phyloP scores from a whole-genome alignment of 2,888 invertebrate species.

The Drosophila basisetae region DNA sequence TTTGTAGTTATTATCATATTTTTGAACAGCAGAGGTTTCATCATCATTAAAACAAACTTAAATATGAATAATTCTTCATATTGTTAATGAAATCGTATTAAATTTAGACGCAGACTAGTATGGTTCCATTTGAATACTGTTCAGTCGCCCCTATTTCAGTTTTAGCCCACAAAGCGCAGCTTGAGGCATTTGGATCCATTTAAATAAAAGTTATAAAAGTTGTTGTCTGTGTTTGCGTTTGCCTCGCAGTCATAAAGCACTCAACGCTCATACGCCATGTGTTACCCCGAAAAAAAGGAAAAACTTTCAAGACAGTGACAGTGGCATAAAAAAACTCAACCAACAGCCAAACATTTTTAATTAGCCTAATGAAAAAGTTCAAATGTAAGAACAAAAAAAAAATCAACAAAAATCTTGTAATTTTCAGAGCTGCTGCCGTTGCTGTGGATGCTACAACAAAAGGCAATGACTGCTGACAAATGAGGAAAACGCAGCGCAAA shows the following conservation, averaged over 20 bases:
- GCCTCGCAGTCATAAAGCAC: constrained; percentile 71
- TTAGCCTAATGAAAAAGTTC: constrained; percentile 80
- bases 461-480: constrained; percentile 65
- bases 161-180: constrained; percentile 12
- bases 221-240: constrained; percentile 40
- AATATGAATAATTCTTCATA: background rate
- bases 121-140: background rate
- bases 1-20: background rate
- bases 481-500: constrained; percentile 68
- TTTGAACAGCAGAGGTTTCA: background rate
- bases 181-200: constrained; percentile 51
- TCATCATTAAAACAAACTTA: background rate
- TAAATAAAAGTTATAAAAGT: constrained; percentile 49
- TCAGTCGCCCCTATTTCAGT: background rate
- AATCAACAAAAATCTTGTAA: constrained; percentile 29
- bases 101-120: background rate
- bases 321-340: constrained; percentile 13
- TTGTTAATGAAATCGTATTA: background rate
- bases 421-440: constrained; percentile 23
- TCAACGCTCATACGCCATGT: constrained; percentile 74
- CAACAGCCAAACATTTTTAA: constrained; percentile 69
- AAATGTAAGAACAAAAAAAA: constrained; percentile 56
- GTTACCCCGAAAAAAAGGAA: constrained; percentile 41
- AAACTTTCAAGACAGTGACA: constrained; percentile 66
- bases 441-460: constrained; percentile 49